Evolutionary conservation across 2,888 invertebrate genomes (phyloP), one percentile per base, ranked within the genome.

Genomic region (Empis stercorea): DNA sequence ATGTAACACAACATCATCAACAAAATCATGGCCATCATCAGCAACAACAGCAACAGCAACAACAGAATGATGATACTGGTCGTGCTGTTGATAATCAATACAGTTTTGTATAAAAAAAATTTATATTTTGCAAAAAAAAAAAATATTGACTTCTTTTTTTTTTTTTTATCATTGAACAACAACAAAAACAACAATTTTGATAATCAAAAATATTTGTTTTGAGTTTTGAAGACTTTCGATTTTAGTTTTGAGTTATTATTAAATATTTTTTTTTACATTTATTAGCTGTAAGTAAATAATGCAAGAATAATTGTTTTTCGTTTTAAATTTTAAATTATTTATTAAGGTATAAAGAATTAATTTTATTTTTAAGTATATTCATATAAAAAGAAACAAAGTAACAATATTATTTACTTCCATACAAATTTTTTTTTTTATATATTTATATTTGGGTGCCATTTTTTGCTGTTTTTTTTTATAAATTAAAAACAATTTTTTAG

Each of bases 81-180:
- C 63, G 87, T 47, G 88, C 88, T 20, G 78, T 88, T 14, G 88
- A 88, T 66, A 89, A 89, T 70, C 87, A 85, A 55, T 89, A 89
- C 69, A 82, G 81, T 62, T 84, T 80, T 66, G 80, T 81, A 52
- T 80, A 71, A 71, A 53, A 34, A 7, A 45, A 14, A 36, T 6
- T 20, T 20, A 20, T 20, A 3, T 20, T 27, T 27, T 27, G 2
- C 34, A 34, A n/a, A n/a, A 32, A 13, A 9, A 5, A 5, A 32
- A 32, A 32, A 32, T 5, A 32, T 32, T 32, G 32, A 4, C 32
- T n/a, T n/a, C n/a, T n/a, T n/a, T n/a, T n/a, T n/a, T n/a, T n/a
- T n/a, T n/a, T n/a, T n/a, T n/a, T n/a, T n/a, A 20, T 20, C 3
- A 20, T 5, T 20, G 20, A 20, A 20, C 20, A 20, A 20, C 20